Base-by-base conservation (phyloP, 2,797 vertebrate species). In the Platalea minor region DNA sequence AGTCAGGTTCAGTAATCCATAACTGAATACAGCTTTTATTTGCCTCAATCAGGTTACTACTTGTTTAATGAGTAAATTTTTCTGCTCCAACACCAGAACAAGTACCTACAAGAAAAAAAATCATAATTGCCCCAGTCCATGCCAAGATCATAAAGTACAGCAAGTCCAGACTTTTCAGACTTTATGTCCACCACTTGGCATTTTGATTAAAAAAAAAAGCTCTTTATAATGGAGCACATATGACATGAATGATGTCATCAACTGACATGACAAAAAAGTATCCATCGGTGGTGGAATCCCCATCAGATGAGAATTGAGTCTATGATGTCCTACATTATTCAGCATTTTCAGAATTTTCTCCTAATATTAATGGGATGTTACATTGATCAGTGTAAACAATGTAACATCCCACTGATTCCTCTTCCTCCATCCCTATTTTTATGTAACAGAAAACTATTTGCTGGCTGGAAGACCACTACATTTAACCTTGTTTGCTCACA, bases 41-140 rank as follows among this genome's bases (percentile, higher is more conserved):
- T 64, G 56, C 29, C 48, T 77, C 60, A 23, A 0, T 77, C 87
- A 70, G 26, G 92, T 77, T 83, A 60, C 51, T 67, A 43, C 95
- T 92, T 83, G 89, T 83, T 85, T 80, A 77, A 94, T 0, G 0
- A 77, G 35, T 39, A 35, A 24, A 45, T 69, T 88, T 81, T 94
- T 87, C 89, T 15, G 2, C 78, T 67, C 31, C 81, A 74, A n/a
- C 53, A 50, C 20, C 31, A 70, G 70, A 68, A 57, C 91, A 93
- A 91, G 92, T 53, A 67, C 25, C 64, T 64, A 89, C 92, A 91
- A 89, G 89, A 96, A 92, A 69, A 33, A 33, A 94, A 88, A 76
- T 29, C 0, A 0, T 24, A 68, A 61, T 31, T 51, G 64, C 51
- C 31, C 45, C 35, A 63, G 48, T 59, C 78, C 74, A 75, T 39